These are phyloP conservation scores for Drosophila bocki DNA, from an alignment of 1,140 invertebrate species.

Conservation along the genomic window DNA sequence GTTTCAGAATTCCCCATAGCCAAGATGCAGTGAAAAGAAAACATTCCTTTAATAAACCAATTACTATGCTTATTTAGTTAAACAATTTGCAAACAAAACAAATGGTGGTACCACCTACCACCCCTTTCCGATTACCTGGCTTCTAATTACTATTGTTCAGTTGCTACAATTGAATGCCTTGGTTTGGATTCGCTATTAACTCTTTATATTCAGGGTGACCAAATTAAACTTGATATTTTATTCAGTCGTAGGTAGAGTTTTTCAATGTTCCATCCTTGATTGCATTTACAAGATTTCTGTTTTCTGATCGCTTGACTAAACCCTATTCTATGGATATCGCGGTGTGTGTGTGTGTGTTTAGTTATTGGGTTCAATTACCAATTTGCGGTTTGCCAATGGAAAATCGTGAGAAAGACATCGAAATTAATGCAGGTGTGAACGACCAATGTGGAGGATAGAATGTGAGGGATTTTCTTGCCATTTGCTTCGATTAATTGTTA, in stretches of 20 bases:
- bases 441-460: slow-evolving; percentile 71
- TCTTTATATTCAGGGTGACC: slow-evolving; percentile 50
- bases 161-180: slow-evolving; percentile 54
- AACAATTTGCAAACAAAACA: slow-evolving; percentile 57
- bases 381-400: slow-evolving; percentile 61
- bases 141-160: slow-evolving; percentile 54
- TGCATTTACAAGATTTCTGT: slow-evolving; percentile 73
- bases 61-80: slow-evolving; percentile 38
- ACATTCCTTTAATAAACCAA: slow-evolving; percentile 49
- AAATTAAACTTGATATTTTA: slow-evolving; percentile 53
- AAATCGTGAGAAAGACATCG: slow-evolving; percentile 52
- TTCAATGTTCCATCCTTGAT: slow-evolving; percentile 77
- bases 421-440: slow-evolving; percentile 61
- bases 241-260: slow-evolving; percentile 19
- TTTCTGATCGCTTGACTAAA: slow-evolving; percentile 76
- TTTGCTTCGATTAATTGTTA: slow-evolving; percentile 29
- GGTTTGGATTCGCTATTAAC: slow-evolving; percentile 14
- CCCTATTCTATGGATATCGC: slow-evolving; percentile 33
- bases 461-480: slow-evolving; percentile 40
- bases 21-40: slow-evolving; percentile 5
- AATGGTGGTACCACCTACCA: not conserved
- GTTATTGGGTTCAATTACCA: slow-evolving; percentile 58
- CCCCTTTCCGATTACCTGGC: slow-evolving; percentile 13
- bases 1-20: not conserved
- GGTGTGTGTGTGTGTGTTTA: slow-evolving; percentile 1